Base-by-base conservation (phyloP, 1,140 invertebrate genomes). In the Dendroctonus valens region DNA sequence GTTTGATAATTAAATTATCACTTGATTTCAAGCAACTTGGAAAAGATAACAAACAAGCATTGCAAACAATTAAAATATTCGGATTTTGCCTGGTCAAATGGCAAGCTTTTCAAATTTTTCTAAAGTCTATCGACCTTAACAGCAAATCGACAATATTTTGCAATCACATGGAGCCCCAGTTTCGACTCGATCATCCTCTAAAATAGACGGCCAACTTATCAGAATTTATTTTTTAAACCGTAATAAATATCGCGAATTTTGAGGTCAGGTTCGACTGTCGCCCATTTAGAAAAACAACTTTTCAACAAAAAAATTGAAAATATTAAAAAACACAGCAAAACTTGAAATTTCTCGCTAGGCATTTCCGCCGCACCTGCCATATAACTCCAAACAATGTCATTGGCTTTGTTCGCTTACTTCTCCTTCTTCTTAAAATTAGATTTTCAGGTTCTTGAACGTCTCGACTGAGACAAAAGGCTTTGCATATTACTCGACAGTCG, bases 371-470 rank as follows among this genome's bases (percentile, higher is more conserved):
- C 8, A 46, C 52, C 39, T 9, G 6, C 14, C 39, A 12, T 54
- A 40, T 39, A 54, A 40, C 7, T 54, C 37, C 6, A 39, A 60
- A 60, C 44, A 60, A 60, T 60, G 44, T 49, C 58, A 37, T 26
- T 9, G 9, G 6, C 14, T 39, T 55, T 60, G 15, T 50, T 46
- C 48, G 38, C 50, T 60, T 51, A 26, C 14, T 37, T 50, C 38
- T 60, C 7, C 11, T 26, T 9, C 11, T 26, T 9, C 50, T 48
- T 60, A 60, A 49, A 39, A 49, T 60, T 60, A 60, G 58, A 60
- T 37, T 60, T 60, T 37, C 58, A 60, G 58, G 46, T 60, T 60
- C 46, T 60, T 60, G 44, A 60, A 49, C 58, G 58, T 60, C 58
- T 60, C 14, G 44, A 42, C 37, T 11, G 12, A 12, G 12, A 55